phyloP scores from a whole-genome alignment of 2,888 invertebrate genomes.

The Drosophila koepferae region DNA sequence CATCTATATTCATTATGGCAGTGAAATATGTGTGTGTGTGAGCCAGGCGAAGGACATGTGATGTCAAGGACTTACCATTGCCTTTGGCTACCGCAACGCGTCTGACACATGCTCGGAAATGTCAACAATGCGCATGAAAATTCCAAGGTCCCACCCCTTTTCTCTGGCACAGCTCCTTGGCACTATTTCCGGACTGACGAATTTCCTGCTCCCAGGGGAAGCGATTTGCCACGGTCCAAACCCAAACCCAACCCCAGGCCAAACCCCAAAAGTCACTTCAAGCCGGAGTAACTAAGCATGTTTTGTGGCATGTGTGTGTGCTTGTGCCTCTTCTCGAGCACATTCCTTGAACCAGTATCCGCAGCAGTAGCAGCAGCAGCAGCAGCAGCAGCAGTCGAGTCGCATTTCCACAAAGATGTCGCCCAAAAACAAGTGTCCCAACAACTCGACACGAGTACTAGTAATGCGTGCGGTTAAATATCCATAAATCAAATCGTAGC shows the following conservation, averaged over 20 bases:
- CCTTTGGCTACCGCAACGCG: conserved; percentile 28
- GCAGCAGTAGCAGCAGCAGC: not conserved
- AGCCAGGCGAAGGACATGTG: conserved; percentile 56
- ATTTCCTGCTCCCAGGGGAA: conserved; percentile 82
- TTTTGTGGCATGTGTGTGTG: conserved; percentile 57
- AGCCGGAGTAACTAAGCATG: conserved; percentile 57
- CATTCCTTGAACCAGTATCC: conserved; percentile 58
- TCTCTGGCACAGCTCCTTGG: conserved; percentile 46
- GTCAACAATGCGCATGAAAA: conserved; percentile 83
- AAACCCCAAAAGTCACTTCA: conserved; percentile 63
- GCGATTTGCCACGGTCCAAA: conserved; percentile 73
- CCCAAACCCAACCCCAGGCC: conserved; percentile 26
- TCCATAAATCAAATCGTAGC: conserved; percentile 84
- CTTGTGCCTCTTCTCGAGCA: conserved; percentile 32
- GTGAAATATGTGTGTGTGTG: conserved; percentile 11
- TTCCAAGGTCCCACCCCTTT: conserved; percentile 70
- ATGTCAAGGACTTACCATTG: conserved; percentile 52
- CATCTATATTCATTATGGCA: conserved; percentile 83
- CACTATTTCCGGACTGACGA: conserved; percentile 68
- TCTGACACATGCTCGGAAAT: conserved; percentile 81
- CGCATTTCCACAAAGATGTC: conserved; percentile 66
- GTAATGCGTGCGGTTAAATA: conserved; percentile 84
- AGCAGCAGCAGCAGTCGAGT: conserved; percentile 33
- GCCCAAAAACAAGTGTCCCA: conserved; percentile 67
- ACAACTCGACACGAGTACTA: conserved; percentile 52